Evolutionary conservation across 2,888 invertebrate genomes (phyloP).

Genomic region (Desoria tigrina): DNA sequence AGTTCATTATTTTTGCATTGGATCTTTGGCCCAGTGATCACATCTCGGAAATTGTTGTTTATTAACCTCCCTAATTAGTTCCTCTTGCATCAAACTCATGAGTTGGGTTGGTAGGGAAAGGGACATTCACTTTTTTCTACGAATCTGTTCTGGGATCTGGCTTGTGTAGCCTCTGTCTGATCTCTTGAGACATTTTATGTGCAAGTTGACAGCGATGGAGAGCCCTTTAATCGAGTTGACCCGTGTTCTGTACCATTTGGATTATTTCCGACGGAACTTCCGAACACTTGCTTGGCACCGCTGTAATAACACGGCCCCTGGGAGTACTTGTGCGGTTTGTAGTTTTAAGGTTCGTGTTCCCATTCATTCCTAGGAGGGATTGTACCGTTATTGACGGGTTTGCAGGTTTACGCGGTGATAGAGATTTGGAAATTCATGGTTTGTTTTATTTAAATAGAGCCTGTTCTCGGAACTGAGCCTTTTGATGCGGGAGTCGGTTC

Average conservation of each 20-base stretch:
- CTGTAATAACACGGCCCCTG: constrained; percentile 22
- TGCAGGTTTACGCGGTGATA: background rate
- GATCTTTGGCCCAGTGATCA: no score
- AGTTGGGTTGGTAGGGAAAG: no score
- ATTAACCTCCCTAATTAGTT: no score
- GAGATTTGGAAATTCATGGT: background rate
- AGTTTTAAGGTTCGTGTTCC: constrained; percentile 41
- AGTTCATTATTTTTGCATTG: no score
- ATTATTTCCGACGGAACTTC: constrained; percentile 49
- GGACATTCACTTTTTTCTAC: no score
- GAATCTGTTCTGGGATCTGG: no score
- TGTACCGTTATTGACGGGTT: background rate
- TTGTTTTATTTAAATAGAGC: constrained; percentile 29
- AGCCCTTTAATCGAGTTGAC: constrained; percentile 41
- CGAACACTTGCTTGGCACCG: constrained; percentile 35
- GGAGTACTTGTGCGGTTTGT: constrained; percentile 41
- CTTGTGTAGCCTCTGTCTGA: no score
- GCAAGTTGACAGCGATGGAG: constrained; percentile 29
- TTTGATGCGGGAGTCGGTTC: constrained; percentile 44
- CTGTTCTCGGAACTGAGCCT: constrained; percentile 47
- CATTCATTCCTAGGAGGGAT: background rate
- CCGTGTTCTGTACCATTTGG: constrained; percentile 49
- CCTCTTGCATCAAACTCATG: no score
- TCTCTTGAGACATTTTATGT: no score
- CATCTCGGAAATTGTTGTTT: no score